Percentiles rank a stretch among this genome's conserved stretches.
Evolutionary conservation across 2,797 vertebrate genomes (phyloP).

Genomic region (Argyrosomus regius): DNA sequence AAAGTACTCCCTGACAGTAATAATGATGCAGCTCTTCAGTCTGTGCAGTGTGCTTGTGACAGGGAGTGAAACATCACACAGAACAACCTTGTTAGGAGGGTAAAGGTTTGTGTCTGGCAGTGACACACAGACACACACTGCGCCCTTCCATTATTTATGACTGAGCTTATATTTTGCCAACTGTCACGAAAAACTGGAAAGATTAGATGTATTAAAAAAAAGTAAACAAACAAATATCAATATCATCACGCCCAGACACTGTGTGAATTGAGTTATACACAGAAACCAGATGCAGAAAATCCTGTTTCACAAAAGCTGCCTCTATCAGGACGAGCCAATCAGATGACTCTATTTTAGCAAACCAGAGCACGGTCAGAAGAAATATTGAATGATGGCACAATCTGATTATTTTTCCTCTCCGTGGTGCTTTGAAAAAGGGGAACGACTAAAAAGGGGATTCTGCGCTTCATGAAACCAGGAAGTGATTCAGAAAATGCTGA

Average conservation of each 20-base stretch:
- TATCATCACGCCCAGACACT: background rate
- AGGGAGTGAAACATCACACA: conserved; percentile 31
- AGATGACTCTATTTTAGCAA: conserved; percentile 29
- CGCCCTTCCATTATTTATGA: no score
- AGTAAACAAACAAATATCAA: conserved; percentile 32
- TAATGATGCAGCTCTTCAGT: background rate
- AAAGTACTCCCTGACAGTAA: conserved; percentile 11
- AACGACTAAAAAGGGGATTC: conserved; percentile 32
- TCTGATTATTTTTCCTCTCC: conserved; percentile 30
- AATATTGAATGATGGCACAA: conserved; percentile 36
- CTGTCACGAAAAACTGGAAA: conserved; percentile 13
- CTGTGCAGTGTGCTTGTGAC: background rate
- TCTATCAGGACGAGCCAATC: conserved; percentile 51
- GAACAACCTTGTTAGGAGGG: conserved; percentile 30
- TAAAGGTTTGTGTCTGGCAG: conserved; percentile 53
- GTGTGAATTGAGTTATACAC: conserved; percentile 51
- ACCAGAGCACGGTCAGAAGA: conserved; percentile 39
- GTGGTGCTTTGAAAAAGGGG: conserved; percentile 21
- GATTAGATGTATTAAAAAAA: conserved; percentile 10
- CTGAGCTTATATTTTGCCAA: conserved; percentile 11
- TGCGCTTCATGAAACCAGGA: conserved; percentile 45
- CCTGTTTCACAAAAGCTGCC: conserved; percentile 45
- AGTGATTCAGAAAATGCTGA: conserved; percentile 61
- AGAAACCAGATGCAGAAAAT: conserved; percentile 70
- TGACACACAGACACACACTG: conserved; percentile 16